These are phyloP conservation scores for Cotesia vestalis DNA, from an alignment of 1,140 invertebrate species.

Conservation along the genomic window DNA sequence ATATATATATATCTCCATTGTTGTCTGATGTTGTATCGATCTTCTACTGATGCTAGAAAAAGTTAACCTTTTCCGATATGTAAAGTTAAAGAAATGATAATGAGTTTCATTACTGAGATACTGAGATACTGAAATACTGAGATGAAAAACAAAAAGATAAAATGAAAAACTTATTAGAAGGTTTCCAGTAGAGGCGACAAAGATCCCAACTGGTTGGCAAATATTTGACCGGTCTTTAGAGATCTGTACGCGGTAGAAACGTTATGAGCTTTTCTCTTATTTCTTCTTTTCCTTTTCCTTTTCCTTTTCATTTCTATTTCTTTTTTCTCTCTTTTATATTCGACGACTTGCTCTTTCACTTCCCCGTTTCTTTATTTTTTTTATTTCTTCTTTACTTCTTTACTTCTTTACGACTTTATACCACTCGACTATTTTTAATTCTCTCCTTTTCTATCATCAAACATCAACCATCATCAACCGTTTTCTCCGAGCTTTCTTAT, in stretches of 20 bases:
- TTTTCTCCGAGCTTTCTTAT: neutral
- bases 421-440: constrained; percentile 21
- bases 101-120: too few relatives aligned
- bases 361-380: constrained; percentile 6
- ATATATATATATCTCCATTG: neutral
- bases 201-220: constrained; percentile 24
- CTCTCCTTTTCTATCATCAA: neutral
- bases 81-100: too few relatives aligned
- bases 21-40: neutral
- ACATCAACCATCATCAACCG: neutral
- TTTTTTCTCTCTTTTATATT: neutral
- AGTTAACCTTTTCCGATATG: too few relatives aligned
- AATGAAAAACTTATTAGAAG: constrained; percentile 41
- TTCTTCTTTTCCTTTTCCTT: neutral
- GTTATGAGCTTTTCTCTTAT: constrained; percentile 18
- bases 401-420: constrained; percentile 36
- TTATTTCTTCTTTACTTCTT: constrained; percentile 3
- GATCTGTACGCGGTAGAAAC: neutral
- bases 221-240: constrained; percentile 39
- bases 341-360: constrained; percentile 14
- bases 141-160: constrained; percentile 33
- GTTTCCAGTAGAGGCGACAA: neutral
- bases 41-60: too few relatives aligned
- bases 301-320: constrained; percentile 5
- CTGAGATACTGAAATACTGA: neutral